Percentiles rank a stretch among this genome's conserved stretches.
Evolutionary conservation across 2,797 vertebrate species (phyloP).

Genomic region (Smutsia gigantea): DNA sequence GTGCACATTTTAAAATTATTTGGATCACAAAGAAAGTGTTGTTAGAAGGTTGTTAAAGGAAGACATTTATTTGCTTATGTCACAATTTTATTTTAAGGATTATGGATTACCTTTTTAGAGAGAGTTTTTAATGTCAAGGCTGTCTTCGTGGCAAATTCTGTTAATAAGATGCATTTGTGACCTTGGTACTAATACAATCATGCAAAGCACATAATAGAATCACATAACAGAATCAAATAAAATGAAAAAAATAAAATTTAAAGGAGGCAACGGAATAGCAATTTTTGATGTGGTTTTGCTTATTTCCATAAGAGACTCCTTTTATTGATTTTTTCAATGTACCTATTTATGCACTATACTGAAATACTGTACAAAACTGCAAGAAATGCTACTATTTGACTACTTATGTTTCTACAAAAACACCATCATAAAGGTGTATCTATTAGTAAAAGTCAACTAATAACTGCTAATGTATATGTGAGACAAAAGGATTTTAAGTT

Average conservation of each 20-base stretch:
- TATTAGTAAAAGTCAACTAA: conserved; percentile 89
- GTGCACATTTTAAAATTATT: conserved; percentile 80
- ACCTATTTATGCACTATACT: conserved; percentile 88
- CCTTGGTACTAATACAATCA: conserved; percentile 86
- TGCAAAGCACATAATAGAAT: conserved; percentile 86
- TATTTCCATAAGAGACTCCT: conserved; percentile 82
- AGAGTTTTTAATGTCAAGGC: conserved; percentile 65
- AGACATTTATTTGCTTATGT: conserved; percentile 74
- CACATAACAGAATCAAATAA: conserved; percentile 82
- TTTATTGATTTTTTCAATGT: conserved; percentile 87
- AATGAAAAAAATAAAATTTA: conserved; percentile 76
- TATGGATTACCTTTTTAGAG: conserved; percentile 69
- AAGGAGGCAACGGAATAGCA: conserved; percentile 82
- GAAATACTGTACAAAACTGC: conserved; percentile 90
- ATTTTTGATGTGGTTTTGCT: conserved; percentile 78
- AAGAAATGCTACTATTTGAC: conserved; percentile 89
- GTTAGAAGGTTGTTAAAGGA: conserved; percentile 78
- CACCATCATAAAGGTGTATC: conserved; percentile 86
- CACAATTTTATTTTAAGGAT: conserved; percentile 77
- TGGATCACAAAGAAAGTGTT: conserved; percentile 76
- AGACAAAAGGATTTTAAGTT: conserved; percentile 84
- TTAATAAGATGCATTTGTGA: conserved; percentile 85
- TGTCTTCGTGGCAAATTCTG: conserved; percentile 76
- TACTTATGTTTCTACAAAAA: conserved; percentile 89
- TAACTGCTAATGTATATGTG: conserved; percentile 89